These are phyloP conservation scores for Halichoerus grypus DNA, from an alignment of 2,113 vertebrate genomes.

Conservation along the genomic window DNA sequence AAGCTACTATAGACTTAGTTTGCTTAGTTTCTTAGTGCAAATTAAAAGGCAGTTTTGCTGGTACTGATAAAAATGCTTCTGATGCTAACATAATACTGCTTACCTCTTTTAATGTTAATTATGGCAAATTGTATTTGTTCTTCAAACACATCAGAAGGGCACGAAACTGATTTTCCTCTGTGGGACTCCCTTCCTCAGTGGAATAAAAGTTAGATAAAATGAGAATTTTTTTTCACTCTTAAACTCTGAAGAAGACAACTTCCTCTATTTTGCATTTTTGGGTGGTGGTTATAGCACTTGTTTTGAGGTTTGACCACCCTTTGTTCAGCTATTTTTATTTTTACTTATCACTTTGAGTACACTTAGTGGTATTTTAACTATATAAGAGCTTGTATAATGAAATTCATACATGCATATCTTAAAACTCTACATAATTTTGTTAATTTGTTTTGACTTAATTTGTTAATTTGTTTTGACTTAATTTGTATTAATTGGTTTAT, in stretches of 20 bases:
- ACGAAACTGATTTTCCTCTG: neutral
- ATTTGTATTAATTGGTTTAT: slow-evolving; percentile 59
- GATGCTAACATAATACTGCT: neutral
- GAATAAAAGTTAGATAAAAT: neutral
- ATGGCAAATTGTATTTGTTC: neutral
- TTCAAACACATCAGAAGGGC: neutral
- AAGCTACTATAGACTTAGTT: neutral
- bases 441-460: slow-evolving; percentile 54
- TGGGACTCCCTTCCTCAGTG: no score
- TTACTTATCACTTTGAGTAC: neutral
- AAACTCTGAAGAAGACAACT: slow-evolving; percentile 55
- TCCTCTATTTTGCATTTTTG: slow-evolving; percentile 80
- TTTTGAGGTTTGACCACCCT: slow-evolving; percentile 71
- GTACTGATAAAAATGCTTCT: slow-evolving; percentile 16
- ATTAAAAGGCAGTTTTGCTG: slow-evolving; percentile 41
- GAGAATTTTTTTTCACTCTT: neutral
- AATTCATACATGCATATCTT: slow-evolving; percentile 20
- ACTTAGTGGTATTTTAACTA: slow-evolving; percentile 36
- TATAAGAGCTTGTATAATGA: slow-evolving; percentile 41
- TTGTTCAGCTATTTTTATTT: slow-evolving; percentile 74
- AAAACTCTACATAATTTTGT: neutral
- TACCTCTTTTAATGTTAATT: neutral
- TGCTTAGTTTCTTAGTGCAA: slow-evolving; percentile 10
- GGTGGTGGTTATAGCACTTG: slow-evolving; percentile 76
- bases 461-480: slow-evolving; percentile 48